A percentile compares a stretch with the other conserved stretches of the same genome.
phyloP scores from a whole-genome alignment of 1,140 invertebrate genomes.

The Bombus turneri region DNA sequence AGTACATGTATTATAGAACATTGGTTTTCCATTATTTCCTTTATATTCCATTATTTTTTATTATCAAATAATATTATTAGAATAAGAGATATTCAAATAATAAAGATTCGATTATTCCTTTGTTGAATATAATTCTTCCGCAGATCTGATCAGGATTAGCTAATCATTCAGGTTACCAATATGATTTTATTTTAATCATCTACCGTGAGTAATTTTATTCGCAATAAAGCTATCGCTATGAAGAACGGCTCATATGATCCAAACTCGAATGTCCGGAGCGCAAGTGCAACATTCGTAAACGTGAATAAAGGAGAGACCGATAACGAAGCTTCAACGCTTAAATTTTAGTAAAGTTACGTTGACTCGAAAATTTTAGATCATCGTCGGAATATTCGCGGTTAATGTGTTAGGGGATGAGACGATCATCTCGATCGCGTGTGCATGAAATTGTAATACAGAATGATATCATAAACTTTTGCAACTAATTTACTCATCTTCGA shows the following conservation, averaged over 20 bases:
- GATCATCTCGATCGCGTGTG: background rate
- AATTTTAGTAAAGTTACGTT: slow-evolving; percentile 14
- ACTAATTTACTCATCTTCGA: slow-evolving; percentile 7
- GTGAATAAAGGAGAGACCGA: background rate
- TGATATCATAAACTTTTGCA: background rate
- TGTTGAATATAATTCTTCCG: no score
- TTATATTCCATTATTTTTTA: no score
- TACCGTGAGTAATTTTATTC: background rate
- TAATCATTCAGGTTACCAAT: no score
- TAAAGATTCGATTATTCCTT: no score
- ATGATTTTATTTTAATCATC: background rate
- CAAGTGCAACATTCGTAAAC: background rate
- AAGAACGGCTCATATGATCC: background rate
- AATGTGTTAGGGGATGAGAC: background rate
- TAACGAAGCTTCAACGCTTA: slow-evolving; percentile 35
- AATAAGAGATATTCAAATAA: no score
- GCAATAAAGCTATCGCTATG: background rate
- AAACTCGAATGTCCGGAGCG: background rate
- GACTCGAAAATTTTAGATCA: slow-evolving; percentile 21
- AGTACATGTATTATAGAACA: no score
- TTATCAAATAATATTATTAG: no score
- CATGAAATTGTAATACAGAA: background rate
- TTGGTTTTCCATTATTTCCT: no score
- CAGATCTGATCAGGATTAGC: no score
- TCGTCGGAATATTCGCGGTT: background rate